Base-by-base conservation (phyloP, 2,797 vertebrate genomes). In the Loriculus beryllinus region DNA sequence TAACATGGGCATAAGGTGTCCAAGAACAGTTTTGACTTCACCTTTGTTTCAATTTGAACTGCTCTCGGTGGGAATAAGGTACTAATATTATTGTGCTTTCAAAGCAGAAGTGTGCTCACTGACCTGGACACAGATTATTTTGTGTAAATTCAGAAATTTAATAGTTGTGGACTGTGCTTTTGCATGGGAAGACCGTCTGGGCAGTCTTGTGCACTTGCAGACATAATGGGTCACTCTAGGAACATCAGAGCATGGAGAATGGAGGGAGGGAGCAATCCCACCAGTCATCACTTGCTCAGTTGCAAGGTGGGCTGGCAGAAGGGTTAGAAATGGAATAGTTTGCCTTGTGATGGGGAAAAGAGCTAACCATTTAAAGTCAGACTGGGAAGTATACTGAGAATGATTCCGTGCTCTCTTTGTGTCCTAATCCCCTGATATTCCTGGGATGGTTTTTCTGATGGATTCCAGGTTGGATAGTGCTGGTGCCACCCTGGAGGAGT, bases 131-230 rank as follows among this genome's bases (percentile, higher is more conserved):
- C 4, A 1, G 11, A 17, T 17, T n/a, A 20, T 21, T 67, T 43
- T 39, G 47, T 3, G 1, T 25, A 9, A 28, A 9, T 18, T 82
- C 42, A 67, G 29, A 76, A 42, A 14, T 21, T 19, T 9, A 7
- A 4, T 14, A 17, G 28, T 47, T 5, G 6, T 3, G 14, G 37
- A 29, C 22, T 0, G 0, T 25, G 25, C 5, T 77, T 72, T 40
- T 67, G 11, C 14, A 14, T 3, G 6, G 39, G 5, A 56, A 68
- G 31, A 40, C 9, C 7, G 12, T 39, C n/a, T 4, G 23, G 59
- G 54, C 39, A 16, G 35, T 52, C 25, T 17, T 14, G 57, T 25
- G n/a, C 26, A 16, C 47, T 68, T 37, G 5, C 6, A 56, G 12
- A 11, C 26, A 1, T 43, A 20, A 4, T 3, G 5, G 25, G 28